phyloP scores from a whole-genome alignment of 2,113 vertebrate species.

The Trematomus loennbergii region DNA sequence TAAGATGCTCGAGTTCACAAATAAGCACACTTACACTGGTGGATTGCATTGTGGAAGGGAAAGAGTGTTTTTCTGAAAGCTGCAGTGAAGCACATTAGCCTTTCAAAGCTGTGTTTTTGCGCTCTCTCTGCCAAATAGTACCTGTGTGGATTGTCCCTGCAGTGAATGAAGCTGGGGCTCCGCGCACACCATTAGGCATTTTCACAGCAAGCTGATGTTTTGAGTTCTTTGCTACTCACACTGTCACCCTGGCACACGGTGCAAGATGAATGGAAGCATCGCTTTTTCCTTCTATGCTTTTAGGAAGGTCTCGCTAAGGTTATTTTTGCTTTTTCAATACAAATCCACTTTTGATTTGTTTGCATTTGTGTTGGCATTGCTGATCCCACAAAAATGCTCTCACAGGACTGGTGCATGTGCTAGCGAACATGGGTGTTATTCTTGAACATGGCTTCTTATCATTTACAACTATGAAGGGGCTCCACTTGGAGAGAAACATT shows the following conservation, averaged over 20 bases:
- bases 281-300: constrained; percentile 37
- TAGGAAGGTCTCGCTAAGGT: constrained; percentile 62
- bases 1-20: constrained; percentile 49
- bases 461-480: background rate
- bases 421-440: constrained; percentile 38
- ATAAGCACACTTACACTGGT: constrained; percentile 15
- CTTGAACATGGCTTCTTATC: constrained; percentile 24
- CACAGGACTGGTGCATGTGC: constrained; percentile 18
- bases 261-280: constrained; percentile 62
- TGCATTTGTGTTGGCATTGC: constrained; percentile 45
- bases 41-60: constrained; percentile 36
- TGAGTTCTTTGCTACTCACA: constrained; percentile 61
- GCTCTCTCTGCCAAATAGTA: constrained; percentile 66
- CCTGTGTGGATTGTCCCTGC: constrained; percentile 68
- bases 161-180: constrained; percentile 64
- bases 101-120: constrained; percentile 48
- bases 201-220: constrained; percentile 74
- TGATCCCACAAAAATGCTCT: constrained; percentile 29
- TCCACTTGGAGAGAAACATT: background rate
- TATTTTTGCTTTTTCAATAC: constrained; percentile 51
- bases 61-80: constrained; percentile 58
- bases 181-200: constrained; percentile 75
- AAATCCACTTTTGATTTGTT: constrained; percentile 55
- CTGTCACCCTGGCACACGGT: constrained; percentile 35
- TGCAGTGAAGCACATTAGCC: constrained; percentile 68